Conservation (phyloP, 2,113 vertebrate genomes). For the Telmatochromis brachygnathus region DNA sequence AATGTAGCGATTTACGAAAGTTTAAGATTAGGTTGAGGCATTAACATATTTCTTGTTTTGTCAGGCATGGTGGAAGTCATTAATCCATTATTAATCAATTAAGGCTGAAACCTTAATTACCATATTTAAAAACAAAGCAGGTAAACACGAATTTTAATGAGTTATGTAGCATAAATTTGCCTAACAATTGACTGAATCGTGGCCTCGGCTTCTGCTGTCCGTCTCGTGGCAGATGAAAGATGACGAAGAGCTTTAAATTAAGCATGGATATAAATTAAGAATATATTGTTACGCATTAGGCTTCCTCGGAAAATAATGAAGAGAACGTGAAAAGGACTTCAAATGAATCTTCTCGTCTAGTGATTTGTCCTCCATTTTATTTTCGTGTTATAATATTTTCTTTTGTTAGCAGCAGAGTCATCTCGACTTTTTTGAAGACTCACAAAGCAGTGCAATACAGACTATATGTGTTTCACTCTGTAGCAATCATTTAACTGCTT, state of each 20-base stretch:
- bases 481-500: not conserved
- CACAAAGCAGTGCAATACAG: not conserved
- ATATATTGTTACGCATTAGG: not conserved
- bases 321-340: not conserved
- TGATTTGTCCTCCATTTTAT: not conserved
- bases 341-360: not conserved
- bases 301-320: not conserved
- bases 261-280: not conserved
- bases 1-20: not conserved
- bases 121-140: not conserved
- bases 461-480: not conserved
- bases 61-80: not conserved
- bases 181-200: not conserved
- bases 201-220: not conserved
- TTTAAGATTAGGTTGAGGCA: not conserved
- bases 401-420: not conserved
- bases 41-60: not conserved
- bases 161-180: not conserved
- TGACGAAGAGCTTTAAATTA: not conserved
- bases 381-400: not conserved
- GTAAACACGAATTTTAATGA: not conserved
- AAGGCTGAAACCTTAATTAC: not conserved
- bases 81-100: not conserved
- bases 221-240: not conserved
- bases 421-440: not conserved